Evolutionary conservation across 2,888 invertebrate species (phyloP), one percentile per base, ranked within the genome.

Genomic region (Thumatha senex): DNA sequence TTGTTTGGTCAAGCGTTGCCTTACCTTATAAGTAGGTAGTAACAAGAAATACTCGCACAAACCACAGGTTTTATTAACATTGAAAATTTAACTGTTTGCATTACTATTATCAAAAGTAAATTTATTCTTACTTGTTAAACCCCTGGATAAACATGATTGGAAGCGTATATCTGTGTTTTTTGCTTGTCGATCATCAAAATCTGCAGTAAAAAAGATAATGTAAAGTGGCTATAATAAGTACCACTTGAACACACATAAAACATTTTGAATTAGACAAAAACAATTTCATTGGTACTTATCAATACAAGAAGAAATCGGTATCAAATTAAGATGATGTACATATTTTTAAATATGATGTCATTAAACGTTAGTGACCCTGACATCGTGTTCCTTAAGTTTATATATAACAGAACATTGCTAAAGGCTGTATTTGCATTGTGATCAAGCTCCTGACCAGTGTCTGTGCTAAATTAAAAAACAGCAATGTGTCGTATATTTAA

Each of bases 401-500:
- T 74, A 77, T 70, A 78, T 61, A 71, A 58, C 54, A 62, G 48
- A 14, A 39, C 48, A 44, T 54, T 48, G 40, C 40, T 45, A 34
- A 39, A 47, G 44, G 34, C 46, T 57, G 48, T 44, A 64, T 66
- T 70, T 63, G 50, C 65, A 52, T 61, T 51, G 72, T 72, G 67
- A 48, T 51, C 53, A 48, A 70, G 71, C 77, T 73, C 78, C 70
- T 51, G 54, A 58, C 36, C 54, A 5, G 46, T 54, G 57, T 63
- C 70, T 55, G 61, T 56, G 40, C 52, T 48, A 51, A 31, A 15
- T 39, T 1, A 44, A 4, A 29, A 55, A 49, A 40, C 40, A 54
- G 51, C 62, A 65, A 82, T 82, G 82, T 59, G 67, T 73, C 63
- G 62, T 47, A 48, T 59, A 9, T 56, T 64, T 29, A 65, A 67